Evolutionary conservation across 2,113 vertebrate genomes (phyloP).

Genomic region (Coptodon bakossiorum): DNA sequence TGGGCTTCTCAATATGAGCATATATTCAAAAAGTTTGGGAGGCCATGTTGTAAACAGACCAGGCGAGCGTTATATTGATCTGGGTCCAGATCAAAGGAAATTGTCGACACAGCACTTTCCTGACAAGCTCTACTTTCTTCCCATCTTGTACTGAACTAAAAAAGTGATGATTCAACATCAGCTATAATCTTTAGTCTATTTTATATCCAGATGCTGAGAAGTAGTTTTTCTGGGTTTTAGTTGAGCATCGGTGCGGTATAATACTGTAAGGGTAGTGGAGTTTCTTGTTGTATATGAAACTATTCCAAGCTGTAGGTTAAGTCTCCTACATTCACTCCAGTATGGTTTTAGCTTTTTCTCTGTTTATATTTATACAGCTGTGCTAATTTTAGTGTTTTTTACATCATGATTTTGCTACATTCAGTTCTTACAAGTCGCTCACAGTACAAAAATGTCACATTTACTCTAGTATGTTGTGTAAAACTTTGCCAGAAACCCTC

Average conservation of each 20-base stretch:
- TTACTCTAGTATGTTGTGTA: not conserved
- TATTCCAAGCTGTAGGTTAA: not conserved
- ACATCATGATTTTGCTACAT: not conserved
- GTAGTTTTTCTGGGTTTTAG: not conserved
- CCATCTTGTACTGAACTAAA: not conserved
- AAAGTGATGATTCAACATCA: constrained; percentile 28
- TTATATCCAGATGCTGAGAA: not conserved
- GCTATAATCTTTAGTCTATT: not conserved
- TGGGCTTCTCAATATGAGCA: not conserved
- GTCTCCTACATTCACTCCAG: not conserved
- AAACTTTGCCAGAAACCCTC: not conserved
- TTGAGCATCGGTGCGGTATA: not conserved
- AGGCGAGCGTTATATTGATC: not conserved
- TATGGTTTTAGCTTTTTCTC: not conserved
- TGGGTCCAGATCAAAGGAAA: not conserved
- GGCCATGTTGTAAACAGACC: not conserved
- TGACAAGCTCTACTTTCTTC: not conserved
- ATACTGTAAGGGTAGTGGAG: not conserved
- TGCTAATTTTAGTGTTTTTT: not conserved
- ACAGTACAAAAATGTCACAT: not conserved
- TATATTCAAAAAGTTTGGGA: not conserved
- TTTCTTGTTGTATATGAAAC: not conserved
- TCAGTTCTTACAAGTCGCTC: not conserved
- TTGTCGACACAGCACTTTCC: constrained; percentile 15
- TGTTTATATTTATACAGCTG: not conserved